Evolutionary conservation across 2,797 vertebrate species (phyloP), one percentile per base, ranked within the genome.

Genomic region (Diplodus puntazzo): DNA sequence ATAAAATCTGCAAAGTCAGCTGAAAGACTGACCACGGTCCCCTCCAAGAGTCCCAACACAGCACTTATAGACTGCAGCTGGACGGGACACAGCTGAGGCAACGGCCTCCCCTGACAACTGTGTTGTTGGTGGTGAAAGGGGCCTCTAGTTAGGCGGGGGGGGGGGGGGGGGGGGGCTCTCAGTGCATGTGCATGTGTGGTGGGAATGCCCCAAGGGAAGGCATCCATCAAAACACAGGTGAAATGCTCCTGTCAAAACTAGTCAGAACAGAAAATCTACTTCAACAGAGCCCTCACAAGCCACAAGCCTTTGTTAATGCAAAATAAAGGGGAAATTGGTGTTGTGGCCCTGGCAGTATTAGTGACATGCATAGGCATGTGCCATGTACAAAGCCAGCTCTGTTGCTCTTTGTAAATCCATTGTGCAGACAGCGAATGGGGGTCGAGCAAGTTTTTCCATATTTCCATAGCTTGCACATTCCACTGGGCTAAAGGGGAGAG

Each of bases 381-480:
- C 77, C 46, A 53, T 60, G 68, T 67, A 93, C 87, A 94, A 92
- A 90, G 85, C 67, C 75, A 61, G 79, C 69, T 85, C 77, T 90
- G 86, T 91, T 78, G 72, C 74, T 78, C 80, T 87, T 89, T 91
- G 77, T 69, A 76, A 91, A 92, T 74, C 74, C 81, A 88, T 90
- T 93, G 86, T 92, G 85, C 71, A 83, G 79, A 50, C 68, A 43
- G 82, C 25, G 18, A 85, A 85, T 71, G 74, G 82, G n/a, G 89
- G 80, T 82, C 75, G 34, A 68, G 67, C 83, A 81, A 81, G 77
- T 87, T 91, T 90, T 91, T 85, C 86, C 82, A 88, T 85, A 88
- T 89, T 91, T 90, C 87, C 83, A 86, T 80, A 87, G 85, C 85
- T 88, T 86, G 87, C 90, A 92, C 89, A 93, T 93, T 94, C 91